These are phyloP conservation scores for Drosophila falleni DNA, from an alignment of 2,888 invertebrate species.

Conservation along the genomic window DNA sequence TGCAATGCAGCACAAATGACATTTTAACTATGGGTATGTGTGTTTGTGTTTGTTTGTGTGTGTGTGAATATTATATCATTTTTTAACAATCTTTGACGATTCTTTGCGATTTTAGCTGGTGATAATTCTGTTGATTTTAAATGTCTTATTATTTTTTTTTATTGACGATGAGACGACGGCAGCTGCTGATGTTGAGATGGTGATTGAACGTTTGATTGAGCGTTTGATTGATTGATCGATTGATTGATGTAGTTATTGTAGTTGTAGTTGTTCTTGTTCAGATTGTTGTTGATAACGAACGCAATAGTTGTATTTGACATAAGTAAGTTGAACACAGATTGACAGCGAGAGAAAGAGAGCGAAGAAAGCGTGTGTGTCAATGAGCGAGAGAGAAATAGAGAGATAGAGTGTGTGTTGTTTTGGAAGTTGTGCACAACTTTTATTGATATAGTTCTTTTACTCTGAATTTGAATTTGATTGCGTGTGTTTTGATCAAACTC, in stretches of 20 bases:
- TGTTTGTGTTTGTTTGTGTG: slow-evolving; percentile 7
- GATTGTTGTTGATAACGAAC: slow-evolving; percentile 49
- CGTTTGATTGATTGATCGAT: slow-evolving; percentile 57
- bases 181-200: slow-evolving; percentile 51
- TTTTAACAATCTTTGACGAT: slow-evolving; percentile 2
- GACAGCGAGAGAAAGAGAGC: slow-evolving; percentile 25
- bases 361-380: slow-evolving; percentile 38
- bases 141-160: slow-evolving; percentile 10
- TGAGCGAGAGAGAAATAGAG: slow-evolving; percentile 6
- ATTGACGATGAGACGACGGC: slow-evolving; percentile 59
- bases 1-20: slow-evolving; percentile 3
- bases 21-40: slow-evolving; percentile 14
- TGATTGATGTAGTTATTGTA: slow-evolving; percentile 64
- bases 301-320: slow-evolving; percentile 42
- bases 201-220: slow-evolving; percentile 43
- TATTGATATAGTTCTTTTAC: slow-evolving; percentile 51
- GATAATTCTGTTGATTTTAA: slow-evolving; percentile 15
- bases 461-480: slow-evolving; percentile 61
- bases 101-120: slow-evolving; percentile 13
- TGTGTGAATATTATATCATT: slow-evolving; percentile 18
- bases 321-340: slow-evolving; percentile 29
- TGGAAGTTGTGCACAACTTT: slow-evolving; percentile 73
- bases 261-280: slow-evolving; percentile 42
- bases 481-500: slow-evolving; percentile 81
- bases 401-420: slow-evolving; percentile 60